A percentile compares a stretch with the other conserved stretches of the same genome.
Evolutionary conservation across 2,113 vertebrate genomes (phyloP).

Genomic region (Cyanistes caeruleus): DNA sequence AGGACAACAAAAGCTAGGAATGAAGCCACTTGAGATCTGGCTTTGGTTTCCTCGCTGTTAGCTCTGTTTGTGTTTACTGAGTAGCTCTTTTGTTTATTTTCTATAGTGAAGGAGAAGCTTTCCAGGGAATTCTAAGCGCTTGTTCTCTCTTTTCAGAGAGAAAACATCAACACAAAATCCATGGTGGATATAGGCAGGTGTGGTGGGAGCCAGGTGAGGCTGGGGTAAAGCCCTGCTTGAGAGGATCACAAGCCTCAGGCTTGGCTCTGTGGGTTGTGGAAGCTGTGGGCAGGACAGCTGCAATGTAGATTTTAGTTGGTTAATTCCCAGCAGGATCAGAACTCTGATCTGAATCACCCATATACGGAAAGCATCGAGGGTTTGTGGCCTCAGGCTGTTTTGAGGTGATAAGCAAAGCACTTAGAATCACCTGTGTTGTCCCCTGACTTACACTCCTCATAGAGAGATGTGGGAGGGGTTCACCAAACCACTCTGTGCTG

Average conservation of each 20-base stretch:
- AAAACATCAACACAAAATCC: background rate
- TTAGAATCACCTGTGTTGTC: background rate
- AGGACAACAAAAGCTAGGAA: background rate
- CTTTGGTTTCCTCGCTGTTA: background rate
- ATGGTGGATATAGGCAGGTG: background rate
- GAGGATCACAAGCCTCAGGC: background rate
- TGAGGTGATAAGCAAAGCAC: background rate
- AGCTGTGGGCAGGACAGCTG: background rate
- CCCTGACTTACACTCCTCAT: background rate
- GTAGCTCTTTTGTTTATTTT: background rate
- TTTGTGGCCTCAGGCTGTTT: background rate
- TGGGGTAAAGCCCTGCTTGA: background rate
- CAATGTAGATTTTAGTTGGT: background rate
- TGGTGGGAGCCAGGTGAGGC: background rate
- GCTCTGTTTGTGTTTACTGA: background rate
- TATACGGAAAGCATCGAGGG: fast-evolving
- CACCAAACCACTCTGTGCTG: background rate
- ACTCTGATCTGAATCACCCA: background rate
- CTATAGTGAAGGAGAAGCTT: background rate
- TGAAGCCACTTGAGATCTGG: background rate
- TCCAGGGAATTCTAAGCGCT: background rate
- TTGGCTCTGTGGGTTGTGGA: background rate
- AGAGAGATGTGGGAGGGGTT: background rate
- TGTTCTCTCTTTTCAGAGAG: background rate
- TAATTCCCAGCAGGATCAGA: background rate